Evolutionary conservation across 2,888 invertebrate genomes (phyloP), one percentile per base, ranked within the genome.

Genomic region (Sarcophaga subvicina): DNA sequence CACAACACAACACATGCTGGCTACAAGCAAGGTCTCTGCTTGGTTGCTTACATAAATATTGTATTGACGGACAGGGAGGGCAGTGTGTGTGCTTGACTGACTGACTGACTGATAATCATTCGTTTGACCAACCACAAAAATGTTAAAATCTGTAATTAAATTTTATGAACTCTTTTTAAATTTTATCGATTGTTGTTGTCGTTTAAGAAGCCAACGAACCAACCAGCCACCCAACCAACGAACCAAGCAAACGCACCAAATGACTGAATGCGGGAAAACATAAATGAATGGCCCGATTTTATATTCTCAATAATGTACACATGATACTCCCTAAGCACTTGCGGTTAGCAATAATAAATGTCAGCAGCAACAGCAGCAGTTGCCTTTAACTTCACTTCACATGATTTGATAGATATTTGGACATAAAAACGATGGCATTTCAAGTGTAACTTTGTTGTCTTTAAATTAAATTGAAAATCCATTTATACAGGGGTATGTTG

Each of bases 151-250:
- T 80, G 37, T 80, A 80, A 86, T 86, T 83, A 83, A 83, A 77
- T 80, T 83, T 86, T 77, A 86, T 86, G 80, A 83, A 80, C 83
- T 83, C 76, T 86, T 37, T 37, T 37, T 85, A 64, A 86, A 76
- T 63, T 76, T 80, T 67, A 84, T 76, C 47, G 75, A 60, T 80
- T 76, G n/a, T 59, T 69, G 70, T 80, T 79, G 37, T 37, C 63
- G 47, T 14, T 3, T 14, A 76, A 70, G 59, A 75, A 78, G 62
- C 25, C 49, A 60, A 67, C 67, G 49, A 63, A n/a, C 8, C 12
- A 37, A 10, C 8, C 6, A 78, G 49, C n/a, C 49, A 60, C 62
- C 67, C 60, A 63, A 12, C 8, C 17, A 37, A 37, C 8, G 10
- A 37, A 8, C 37, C 37, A 37, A 8, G 8, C 37, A 37, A 37